Base-by-base conservation (phyloP, 2,888 invertebrate genomes). In the Clistopyga incitator region DNA sequence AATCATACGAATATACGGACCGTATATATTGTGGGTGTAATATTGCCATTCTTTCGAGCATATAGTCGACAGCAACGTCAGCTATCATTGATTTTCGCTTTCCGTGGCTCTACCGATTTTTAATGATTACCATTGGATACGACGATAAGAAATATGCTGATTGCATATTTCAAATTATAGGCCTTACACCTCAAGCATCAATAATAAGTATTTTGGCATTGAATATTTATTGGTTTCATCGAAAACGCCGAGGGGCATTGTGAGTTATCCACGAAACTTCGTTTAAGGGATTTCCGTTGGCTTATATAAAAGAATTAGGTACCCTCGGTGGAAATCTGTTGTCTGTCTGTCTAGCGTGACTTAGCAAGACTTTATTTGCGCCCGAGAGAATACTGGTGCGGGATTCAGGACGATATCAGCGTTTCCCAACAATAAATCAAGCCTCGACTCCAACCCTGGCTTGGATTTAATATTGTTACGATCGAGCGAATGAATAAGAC, bases 171-270 rank as follows among this genome's bases (percentile, higher is more conserved):
- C 1, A 23, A 20, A 11, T 23, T 54, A 6, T 54, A 23, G 23
- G 52, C 3, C 2, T 18, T 52, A 52, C 10, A n/a, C 3, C 18
- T 10, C n/a, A 52, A 20, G 18, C n/a, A 25, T 11, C 25, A 25
- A 29, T 59, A 59, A 18, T 29, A 13, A 29, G 25, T 47, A 68
- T 54, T 54, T 76, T 56, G 52, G 56, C 20, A 47, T 59, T 68
- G 42, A 75, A 70, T 34, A 38, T 76, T 81, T 54, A 81, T 81
- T 45, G 70, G 71, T 76, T 71, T 68, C 65, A 18, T 64, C 54
- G 50, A 34, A 11, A 18, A 13, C 10, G n/a, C 45, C 3, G 13
- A 65, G 13, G 1, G 34, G 11, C 18, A 42, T 15, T 42, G 20
- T 20, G 18, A 42, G 25, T 2, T 15, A 34, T 61, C 34, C 13